phyloP scores from a whole-genome alignment of 2,797 vertebrate species.

The Salarias fasciatus region DNA sequence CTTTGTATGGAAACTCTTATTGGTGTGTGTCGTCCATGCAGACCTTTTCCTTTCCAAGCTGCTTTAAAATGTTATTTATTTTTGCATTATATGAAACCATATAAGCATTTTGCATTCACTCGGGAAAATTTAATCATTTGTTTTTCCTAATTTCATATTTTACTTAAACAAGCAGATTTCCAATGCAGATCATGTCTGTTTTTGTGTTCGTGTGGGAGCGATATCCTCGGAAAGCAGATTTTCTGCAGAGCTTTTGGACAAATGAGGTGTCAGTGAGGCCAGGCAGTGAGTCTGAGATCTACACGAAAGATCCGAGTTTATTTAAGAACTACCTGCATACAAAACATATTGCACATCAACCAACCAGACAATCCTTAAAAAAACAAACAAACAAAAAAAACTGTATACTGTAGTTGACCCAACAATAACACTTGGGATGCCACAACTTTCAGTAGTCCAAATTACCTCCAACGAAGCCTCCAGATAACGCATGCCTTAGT shows the following conservation, averaged over 20 bases:
- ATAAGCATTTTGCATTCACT: no score
- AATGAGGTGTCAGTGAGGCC: background rate
- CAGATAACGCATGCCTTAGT: slow-evolving; percentile 90
- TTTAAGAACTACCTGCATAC: slow-evolving; percentile 99
- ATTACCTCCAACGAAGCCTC: slow-evolving; percentile 82
- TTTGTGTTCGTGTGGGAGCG: no score
- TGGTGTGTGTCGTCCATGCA: no score
- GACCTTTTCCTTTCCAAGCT: no score
- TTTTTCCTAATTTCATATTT: no score
- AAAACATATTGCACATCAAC: slow-evolving; percentile 99
- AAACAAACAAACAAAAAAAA: slow-evolving; percentile 87
- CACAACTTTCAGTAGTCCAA: slow-evolving; percentile 97
- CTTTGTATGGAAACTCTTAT: no score
- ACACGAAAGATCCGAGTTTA: slow-evolving; percentile 99
- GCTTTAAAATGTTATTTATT: no score
- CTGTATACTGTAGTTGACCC: slow-evolving; percentile 90
- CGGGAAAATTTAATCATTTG: no score
- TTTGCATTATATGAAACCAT: no score
- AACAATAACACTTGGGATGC: slow-evolving; percentile 95
- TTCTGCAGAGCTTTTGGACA: background rate
- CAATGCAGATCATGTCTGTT: no score
- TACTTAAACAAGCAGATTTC: no score
- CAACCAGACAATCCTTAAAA: slow-evolving; percentile 94
- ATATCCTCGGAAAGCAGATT: no score
- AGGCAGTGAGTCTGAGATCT: slow-evolving; percentile 72